Conservation (phyloP, 2,113 vertebrate genomes). For the Columba livia region DNA sequence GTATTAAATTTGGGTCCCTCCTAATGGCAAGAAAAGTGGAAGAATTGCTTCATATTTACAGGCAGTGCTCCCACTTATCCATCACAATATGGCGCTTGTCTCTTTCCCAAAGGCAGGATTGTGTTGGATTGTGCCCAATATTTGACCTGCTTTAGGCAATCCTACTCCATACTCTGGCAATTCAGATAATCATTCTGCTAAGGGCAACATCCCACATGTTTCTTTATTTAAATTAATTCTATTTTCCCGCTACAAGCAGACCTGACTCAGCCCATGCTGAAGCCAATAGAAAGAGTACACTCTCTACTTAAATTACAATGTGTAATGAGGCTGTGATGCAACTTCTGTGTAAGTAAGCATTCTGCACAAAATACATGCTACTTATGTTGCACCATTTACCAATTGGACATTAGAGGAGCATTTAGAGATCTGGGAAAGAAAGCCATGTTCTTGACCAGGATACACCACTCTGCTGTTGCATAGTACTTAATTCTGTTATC, state of each 20-base stretch:
- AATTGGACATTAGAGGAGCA: not conserved
- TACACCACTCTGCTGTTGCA: not conserved
- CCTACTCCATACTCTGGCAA: not conserved
- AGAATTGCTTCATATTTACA: slow-evolving; percentile 21
- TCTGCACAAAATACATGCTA: not conserved
- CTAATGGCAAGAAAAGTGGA: not conserved
- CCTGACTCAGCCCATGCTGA: not conserved
- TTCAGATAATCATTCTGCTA: not conserved
- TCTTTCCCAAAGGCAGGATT: not conserved
- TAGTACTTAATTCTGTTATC: not conserved
- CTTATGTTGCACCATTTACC: not conserved
- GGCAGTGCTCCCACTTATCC: slow-evolving; percentile 6
- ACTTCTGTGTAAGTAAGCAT: not conserved
- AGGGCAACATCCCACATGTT: not conserved
- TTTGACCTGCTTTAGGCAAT: not conserved
- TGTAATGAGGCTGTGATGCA: not conserved
- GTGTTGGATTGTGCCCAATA: not conserved
- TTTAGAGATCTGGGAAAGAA: not conserved
- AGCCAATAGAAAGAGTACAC: not conserved
- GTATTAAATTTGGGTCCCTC: not conserved
- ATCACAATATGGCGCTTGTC: not conserved
- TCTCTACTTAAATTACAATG: not conserved
- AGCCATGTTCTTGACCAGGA: not conserved
- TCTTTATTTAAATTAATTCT: not conserved
- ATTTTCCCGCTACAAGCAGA: not conserved